Evolutionary conservation across 2,888 invertebrate species (phyloP).

Genomic region (Apamea monoglypha): DNA sequence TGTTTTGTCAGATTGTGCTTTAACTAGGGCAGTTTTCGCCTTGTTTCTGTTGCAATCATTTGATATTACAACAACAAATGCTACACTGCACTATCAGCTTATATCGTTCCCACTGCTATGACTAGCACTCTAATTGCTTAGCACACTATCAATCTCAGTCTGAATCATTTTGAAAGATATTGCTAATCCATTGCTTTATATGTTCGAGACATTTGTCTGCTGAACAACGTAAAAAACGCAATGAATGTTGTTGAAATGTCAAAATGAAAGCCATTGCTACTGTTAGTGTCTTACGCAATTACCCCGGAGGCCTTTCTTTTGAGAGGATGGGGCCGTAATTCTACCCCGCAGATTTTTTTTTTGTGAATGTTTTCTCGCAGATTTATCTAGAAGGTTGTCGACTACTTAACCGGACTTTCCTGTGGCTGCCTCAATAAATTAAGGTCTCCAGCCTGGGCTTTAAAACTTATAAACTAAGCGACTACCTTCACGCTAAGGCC

Average conservation of each 20-base stretch:
- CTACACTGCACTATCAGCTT: not conserved
- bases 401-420: not conserved
- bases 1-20: slow-evolving; percentile 25
- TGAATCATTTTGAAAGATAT: no score
- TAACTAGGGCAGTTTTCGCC: slow-evolving; percentile 26
- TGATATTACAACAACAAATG: not conserved
- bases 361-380: not conserved
- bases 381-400: no score
- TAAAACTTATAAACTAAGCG: not conserved
- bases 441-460: not conserved
- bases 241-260: no score
- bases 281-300: no score
- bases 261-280: no score
- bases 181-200: no score
- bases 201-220: no score
- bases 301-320: not conserved
- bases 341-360: not conserved
- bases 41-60: slow-evolving; percentile 11
- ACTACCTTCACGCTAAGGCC: not conserved
- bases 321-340: not conserved
- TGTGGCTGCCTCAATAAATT: not conserved
- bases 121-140: not conserved
- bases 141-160: no score
- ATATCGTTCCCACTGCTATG: not conserved
- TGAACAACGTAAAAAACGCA: no score